A percentile compares a stretch with the other conserved stretches of the same genome.
Conservation (phyloP, 1,140 invertebrate genomes). For the Anagrus nilaparvatae region DNA sequence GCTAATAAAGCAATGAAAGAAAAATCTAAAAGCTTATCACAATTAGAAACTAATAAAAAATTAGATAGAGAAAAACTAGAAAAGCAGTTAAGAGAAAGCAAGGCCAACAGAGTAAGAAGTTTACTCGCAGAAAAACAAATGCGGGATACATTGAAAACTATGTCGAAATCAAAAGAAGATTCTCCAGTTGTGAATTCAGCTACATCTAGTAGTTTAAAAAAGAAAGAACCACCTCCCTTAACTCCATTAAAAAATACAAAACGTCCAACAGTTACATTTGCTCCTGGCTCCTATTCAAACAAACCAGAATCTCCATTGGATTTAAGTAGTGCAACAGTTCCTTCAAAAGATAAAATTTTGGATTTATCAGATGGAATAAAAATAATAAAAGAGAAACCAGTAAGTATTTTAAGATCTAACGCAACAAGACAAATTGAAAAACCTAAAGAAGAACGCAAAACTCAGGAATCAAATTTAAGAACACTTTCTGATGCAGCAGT, state of each 20-base stretch:
- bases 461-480: conserved; percentile 27
- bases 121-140: conserved; percentile 38
- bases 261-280: conserved; percentile 16
- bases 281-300: conserved; percentile 5
- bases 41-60: conserved; percentile 8
- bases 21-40: conserved; percentile 9
- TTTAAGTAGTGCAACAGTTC: conserved; percentile 21
- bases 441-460: conserved; percentile 24
- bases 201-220: conserved; percentile 15
- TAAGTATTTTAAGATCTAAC: not conserved
- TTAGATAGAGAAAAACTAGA: conserved; percentile 30
- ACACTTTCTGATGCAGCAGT: conserved; percentile 34
- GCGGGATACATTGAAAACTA: conserved; percentile 34
- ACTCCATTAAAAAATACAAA: conserved; percentile 30
- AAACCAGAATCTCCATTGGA: conserved; percentile 24
- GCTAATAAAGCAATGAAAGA: conserved; percentile 14
- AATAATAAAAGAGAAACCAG: not conserved
- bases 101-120: conserved; percentile 34
- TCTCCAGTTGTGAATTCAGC: not conserved
- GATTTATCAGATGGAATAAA: conserved; percentile 18
- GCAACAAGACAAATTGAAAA: conserved; percentile 7
- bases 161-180: conserved; percentile 28
- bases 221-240: conserved; percentile 35
- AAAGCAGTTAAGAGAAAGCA: conserved; percentile 33
- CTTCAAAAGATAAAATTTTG: conserved; percentile 15